Evolutionary conservation across 2,797 vertebrate species (phyloP), one percentile per base, ranked within the genome.

Genomic region (Diplodus puntazzo): DNA sequence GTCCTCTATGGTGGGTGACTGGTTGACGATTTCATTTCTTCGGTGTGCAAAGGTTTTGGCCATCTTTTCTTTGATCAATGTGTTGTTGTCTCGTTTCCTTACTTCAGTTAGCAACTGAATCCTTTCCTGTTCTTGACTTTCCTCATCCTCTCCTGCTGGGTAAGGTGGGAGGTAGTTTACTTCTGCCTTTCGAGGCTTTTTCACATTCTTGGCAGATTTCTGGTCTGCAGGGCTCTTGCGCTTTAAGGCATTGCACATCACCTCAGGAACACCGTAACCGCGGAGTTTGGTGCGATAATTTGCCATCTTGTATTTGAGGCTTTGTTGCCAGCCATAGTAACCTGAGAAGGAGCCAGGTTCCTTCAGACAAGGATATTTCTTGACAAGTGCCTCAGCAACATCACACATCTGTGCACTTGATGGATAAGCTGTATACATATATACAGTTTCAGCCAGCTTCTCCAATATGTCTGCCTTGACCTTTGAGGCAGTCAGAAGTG

Each of bases 311-410:
- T 61, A 65, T 72, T 76, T 88, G 21, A 83, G 0, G 72, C 78
- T 81, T 80, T 84, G 77, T 58, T 87, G 80, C 78, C 80, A 83
- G 53, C 75, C 80, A 82, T 80, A 85, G 61, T 64, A 68, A 54
- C 52, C 80, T 64, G 78, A 11, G 12, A 43, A 45, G 45, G 78
- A 83, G 59, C 77, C 62, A 1, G 80, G 72, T 75, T 87, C 75
- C 63, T 77, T 84, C 12, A 86, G 83, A 75, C 71, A 86, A 55
- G 68, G 80, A 80, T 85, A 75, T 66, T 85, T 85, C 1, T 21
- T 81, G n/a, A 81, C 50, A 75, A 87, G 69, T 85, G 80, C 73
- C 48, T 75, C 64, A 68, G 78, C 76, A 57, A 84, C 77, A 27
- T 77, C 69, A 73, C 66, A 59, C 14, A 79, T 75, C 59, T 86